A percentile compares a stretch with the other conserved stretches of the same genome.
Evolutionary conservation across 2,888 invertebrate species (phyloP).

Genomic region (Agelastica alni): DNA sequence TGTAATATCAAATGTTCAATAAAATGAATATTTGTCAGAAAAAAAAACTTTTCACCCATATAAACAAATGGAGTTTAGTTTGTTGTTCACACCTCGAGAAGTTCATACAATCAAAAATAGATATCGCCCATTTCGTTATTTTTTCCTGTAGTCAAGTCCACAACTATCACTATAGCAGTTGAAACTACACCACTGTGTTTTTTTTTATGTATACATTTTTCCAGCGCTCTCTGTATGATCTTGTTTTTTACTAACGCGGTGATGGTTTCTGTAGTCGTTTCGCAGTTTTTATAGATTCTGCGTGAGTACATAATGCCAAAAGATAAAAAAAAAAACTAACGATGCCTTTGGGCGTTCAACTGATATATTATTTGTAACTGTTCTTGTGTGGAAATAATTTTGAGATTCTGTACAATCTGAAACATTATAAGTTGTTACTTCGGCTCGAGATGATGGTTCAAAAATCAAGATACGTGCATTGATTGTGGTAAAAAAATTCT

Average conservation of each 20-base stretch:
- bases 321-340: constrained; percentile 19
- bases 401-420: constrained; percentile 9
- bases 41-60: no score
- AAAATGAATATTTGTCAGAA: no score
- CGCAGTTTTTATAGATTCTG: constrained; percentile 13
- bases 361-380: constrained; percentile 29
- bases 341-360: constrained; percentile 12
- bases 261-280: background rate
- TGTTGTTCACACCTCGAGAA: no score
- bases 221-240: no score
- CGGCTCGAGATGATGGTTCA: background rate
- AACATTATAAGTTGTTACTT: background rate
- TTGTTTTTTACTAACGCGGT: constrained; percentile 5
- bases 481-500: background rate
- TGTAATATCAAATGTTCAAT: no score
- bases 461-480: background rate
- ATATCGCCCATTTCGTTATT: no score
- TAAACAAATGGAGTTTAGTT: no score
- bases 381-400: constrained; percentile 24
- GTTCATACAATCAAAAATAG: no score
- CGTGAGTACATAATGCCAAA: constrained; percentile 15
- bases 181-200: no score
- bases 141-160: no score
- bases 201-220: no score
- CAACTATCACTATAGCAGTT: no score